Percentiles rank a stretch among this genome's conserved stretches.
phyloP scores from a whole-genome alignment of 1,140 invertebrate species.

The Phymorhynchus buccinoides region DNA sequence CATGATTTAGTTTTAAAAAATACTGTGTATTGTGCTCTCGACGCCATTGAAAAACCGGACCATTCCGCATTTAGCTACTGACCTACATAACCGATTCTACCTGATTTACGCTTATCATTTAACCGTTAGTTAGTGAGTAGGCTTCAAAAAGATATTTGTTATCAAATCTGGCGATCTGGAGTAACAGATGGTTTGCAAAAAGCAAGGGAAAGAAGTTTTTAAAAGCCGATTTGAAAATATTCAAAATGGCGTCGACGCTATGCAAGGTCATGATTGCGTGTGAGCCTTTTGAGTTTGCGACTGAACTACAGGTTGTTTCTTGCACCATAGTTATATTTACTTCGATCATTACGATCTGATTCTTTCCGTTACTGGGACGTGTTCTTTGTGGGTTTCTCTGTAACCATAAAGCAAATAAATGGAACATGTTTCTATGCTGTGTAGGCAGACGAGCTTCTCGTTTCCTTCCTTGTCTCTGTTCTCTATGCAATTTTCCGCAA shows the following conservation, averaged over 20 bases:
- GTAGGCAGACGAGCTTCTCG: neutral
- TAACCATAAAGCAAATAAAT: neutral
- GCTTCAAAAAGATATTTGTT: neutral
- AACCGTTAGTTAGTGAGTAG: neutral
- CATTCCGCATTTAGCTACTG: constrained; percentile 19
- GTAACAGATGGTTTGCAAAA: neutral
- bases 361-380: neutral
- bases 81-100: constrained; percentile 37
- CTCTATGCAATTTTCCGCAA: neutral
- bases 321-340: neutral
- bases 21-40: constrained; percentile 20
- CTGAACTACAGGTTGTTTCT: neutral
- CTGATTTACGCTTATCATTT: neutral
- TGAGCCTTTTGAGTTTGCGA: constrained; percentile 34
- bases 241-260: constrained; percentile 50
- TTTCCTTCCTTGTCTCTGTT: neutral
- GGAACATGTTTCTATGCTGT: neutral
- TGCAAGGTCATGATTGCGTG: constrained; percentile 38
- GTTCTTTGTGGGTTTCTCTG: neutral
- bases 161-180: constrained; percentile 12
- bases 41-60: constrained; percentile 29
- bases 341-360: neutral
- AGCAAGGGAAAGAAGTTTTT: constrained; percentile 10
- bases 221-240: constrained; percentile 34
- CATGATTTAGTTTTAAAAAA: constrained; percentile 41